These are phyloP conservation scores for Chaetodon trifascialis DNA, from an alignment of 2,113 vertebrate species.

Conservation along the genomic window DNA sequence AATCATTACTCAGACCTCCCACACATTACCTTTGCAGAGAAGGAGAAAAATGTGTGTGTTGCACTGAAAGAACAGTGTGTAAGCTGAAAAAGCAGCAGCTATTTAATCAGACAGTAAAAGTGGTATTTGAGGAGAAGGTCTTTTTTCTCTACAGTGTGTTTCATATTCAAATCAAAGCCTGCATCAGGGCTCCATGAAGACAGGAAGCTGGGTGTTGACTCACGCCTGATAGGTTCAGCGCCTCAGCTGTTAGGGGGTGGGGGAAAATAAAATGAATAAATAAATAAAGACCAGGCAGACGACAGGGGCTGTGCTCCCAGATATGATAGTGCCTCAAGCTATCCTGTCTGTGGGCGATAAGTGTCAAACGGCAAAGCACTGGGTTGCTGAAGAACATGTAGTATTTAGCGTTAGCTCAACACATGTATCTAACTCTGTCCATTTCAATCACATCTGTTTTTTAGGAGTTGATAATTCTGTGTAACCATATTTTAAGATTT, in stretches of 20 bases:
- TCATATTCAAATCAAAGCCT: conserved; percentile 35
- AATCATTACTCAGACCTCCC: conserved; percentile 16
- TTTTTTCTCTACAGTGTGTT: conserved; percentile 1
- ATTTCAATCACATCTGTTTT: neutral
- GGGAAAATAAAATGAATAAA: neutral
- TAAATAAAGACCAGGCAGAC: conserved; percentile 3
- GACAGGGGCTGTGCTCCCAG: conserved; percentile 40
- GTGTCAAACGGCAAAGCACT: conserved; percentile 22
- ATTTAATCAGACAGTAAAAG: conserved; percentile 3
- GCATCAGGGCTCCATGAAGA: conserved; percentile 4
- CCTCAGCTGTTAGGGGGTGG: conserved; percentile 23
- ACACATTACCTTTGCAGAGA: conserved; percentile 3
- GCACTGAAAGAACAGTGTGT: neutral
- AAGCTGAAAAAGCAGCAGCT: neutral
- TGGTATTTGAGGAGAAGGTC: conserved; percentile 15
- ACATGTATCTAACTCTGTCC: conserved; percentile 21
- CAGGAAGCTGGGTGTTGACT: conserved; percentile 31
- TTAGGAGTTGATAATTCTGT: conserved; percentile 1
- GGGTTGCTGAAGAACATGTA: conserved; percentile 19
- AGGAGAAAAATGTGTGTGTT: neutral
- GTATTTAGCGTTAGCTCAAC: conserved; percentile 32
- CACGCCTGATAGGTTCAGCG: conserved; percentile 35
- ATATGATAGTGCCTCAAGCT: conserved; percentile 62
- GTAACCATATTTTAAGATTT: neutral
- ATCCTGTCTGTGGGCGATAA: conserved; percentile 69